phyloP scores from a whole-genome alignment of 2,797 vertebrate species.

The Enteromius paludinosus region DNA sequence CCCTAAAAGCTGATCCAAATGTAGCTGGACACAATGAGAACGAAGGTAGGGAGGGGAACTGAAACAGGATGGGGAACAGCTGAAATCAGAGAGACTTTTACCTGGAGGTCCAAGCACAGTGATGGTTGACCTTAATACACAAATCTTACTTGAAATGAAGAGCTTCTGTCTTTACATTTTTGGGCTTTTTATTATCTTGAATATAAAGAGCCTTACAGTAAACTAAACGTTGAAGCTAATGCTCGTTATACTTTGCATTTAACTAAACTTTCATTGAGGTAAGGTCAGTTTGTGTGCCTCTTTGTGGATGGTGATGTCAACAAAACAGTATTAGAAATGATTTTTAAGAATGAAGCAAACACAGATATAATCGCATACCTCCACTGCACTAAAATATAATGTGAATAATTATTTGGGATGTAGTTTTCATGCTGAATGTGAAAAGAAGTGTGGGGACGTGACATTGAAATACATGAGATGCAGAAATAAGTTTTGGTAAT shows the following conservation, averaged over 20 bases:
- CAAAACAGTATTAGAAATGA: neutral
- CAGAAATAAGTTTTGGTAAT: neutral
- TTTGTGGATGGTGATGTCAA: neutral
- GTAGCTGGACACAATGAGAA: constrained; percentile 49
- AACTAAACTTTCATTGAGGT: neutral
- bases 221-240: neutral
- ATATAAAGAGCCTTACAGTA: neutral
- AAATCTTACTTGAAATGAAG: constrained; percentile 40
- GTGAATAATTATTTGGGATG: neutral
- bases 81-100: constrained; percentile 5
- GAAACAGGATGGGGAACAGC: constrained; percentile 9
- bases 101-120: neutral
- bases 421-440: neutral
- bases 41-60: neutral
- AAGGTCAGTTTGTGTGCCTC: neutral
- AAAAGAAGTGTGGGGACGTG: neutral
- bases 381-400: neutral
- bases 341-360: neutral
- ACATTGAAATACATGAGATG: neutral
- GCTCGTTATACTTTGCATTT: neutral
- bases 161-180: constrained; percentile 11
- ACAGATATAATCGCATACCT: neutral
- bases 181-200: constrained; percentile 10
- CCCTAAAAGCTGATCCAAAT: constrained; percentile 76
- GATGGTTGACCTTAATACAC: constrained; percentile 15